A percentile compares a stretch with the other conserved stretches of the same genome.
phyloP scores from a whole-genome alignment of 2,113 vertebrate species.

The Trematocara unimaculatum region DNA sequence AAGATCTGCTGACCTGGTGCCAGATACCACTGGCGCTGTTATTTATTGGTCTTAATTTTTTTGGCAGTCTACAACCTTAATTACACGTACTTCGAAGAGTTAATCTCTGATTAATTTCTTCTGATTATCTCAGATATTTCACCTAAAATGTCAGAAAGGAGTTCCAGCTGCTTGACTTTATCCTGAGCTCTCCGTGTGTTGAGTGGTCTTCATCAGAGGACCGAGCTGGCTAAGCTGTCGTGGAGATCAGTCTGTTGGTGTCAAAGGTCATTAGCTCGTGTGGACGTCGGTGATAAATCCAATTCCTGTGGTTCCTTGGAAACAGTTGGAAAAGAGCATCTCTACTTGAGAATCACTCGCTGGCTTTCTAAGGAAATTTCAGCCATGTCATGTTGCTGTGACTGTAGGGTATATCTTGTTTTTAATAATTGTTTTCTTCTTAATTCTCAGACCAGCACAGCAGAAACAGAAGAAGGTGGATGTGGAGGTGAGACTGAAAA shows the following conservation, averaged over 20 bases:
- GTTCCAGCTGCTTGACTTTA: background rate
- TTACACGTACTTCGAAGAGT: accelerated
- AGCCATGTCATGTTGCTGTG: background rate
- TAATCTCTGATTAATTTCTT: background rate
- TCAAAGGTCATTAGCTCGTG: background rate
- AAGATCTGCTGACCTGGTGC: background rate
- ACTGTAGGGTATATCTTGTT: background rate
- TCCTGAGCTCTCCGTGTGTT: background rate
- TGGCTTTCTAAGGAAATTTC: background rate
- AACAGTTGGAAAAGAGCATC: background rate
- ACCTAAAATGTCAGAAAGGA: background rate
- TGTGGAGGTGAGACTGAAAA: conserved; percentile 54
- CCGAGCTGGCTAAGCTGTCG: background rate
- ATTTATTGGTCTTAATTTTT: background rate
- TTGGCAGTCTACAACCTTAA: background rate
- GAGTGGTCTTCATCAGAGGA: background rate
- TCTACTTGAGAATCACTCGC: background rate
- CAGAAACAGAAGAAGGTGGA: conserved; percentile 12
- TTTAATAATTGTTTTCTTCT: background rate
- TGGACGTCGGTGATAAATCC: background rate
- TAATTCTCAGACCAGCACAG: conserved; percentile 29
- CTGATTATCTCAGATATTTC: background rate
- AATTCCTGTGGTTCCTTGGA: background rate
- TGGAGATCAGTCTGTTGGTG: background rate
- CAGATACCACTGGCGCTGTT: accelerated